A percentile compares a stretch with the other conserved stretches of the same genome.
Conservation (phyloP, 2,113 vertebrate species). For the Cyprinus carpio region DNA sequence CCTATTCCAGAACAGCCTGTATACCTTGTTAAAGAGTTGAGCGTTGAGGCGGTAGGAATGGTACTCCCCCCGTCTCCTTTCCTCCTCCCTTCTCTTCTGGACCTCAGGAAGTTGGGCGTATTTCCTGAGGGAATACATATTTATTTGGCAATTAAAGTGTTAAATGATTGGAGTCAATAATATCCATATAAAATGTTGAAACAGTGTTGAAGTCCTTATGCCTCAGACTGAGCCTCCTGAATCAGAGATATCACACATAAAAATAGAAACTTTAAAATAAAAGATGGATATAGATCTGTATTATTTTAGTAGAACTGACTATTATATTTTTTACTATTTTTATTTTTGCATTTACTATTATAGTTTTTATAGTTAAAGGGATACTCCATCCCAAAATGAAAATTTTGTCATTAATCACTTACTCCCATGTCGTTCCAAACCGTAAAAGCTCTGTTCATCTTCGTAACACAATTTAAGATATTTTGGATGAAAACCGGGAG, state of each 20-base stretch:
- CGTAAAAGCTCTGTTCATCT: too few species aligned
- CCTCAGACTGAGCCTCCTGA: background rate
- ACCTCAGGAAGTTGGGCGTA: constrained; percentile 92
- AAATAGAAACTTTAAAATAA: background rate
- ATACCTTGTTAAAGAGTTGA: constrained; percentile 86
- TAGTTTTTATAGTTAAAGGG: background rate
- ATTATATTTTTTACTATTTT: too few species aligned
- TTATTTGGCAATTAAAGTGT: background rate
- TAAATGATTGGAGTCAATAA: background rate
- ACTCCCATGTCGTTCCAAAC: too few species aligned
- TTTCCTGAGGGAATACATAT: constrained; percentile 74
- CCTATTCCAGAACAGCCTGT: background rate
- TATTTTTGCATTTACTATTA: background rate
- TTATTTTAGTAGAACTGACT: background rate
- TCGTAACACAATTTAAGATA: too few species aligned
- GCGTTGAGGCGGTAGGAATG: constrained; percentile 83
- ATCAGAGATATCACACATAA: background rate
- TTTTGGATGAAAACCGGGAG: too few species aligned
- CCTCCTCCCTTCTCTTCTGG: constrained; percentile 80
- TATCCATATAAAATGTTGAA: background rate
- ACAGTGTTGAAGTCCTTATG: background rate
- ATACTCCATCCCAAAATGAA: too few species aligned
- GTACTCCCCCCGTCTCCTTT: constrained; percentile 81
- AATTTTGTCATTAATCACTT: too few species aligned
- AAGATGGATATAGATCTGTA: background rate